phyloP scores from a whole-genome alignment of 2,888 invertebrate species.

The Achlya flavicornis region DNA sequence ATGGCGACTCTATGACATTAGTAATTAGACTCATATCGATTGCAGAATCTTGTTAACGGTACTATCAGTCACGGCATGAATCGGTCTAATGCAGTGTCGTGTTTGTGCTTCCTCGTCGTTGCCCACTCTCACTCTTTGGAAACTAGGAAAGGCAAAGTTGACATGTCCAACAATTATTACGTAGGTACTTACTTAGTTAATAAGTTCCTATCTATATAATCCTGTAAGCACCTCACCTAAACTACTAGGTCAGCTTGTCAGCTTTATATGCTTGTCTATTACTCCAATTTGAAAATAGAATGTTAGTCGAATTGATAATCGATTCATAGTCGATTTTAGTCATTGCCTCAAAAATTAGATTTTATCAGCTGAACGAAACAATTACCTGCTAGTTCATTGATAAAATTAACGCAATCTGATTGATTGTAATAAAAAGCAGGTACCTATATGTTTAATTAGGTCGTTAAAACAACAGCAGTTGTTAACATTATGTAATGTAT shows the following conservation, averaged over 20 bases:
- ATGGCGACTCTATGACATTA: slow-evolving; percentile 24
- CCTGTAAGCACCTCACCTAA: background rate
- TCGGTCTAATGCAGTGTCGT: slow-evolving; percentile 27
- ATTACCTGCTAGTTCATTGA: too few relatives aligned
- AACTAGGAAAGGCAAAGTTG: slow-evolving; percentile 12
- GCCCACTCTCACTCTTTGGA: slow-evolving; percentile 31
- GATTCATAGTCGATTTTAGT: too few relatives aligned
- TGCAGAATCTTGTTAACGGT: slow-evolving; percentile 31
- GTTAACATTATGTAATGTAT: slow-evolving; percentile 12
- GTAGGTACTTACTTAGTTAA: too few relatives aligned
- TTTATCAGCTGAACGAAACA: too few relatives aligned
- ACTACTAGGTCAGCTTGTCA: background rate
- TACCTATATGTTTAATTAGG: background rate
- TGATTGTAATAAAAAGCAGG: too few relatives aligned
- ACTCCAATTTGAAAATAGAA: too few relatives aligned
- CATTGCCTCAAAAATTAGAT: too few relatives aligned
- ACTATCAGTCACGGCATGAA: slow-evolving; percentile 35
- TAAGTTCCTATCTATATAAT: background rate
- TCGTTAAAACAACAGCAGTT: background rate
- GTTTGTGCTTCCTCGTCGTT: slow-evolving; percentile 34
- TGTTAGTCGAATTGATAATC: too few relatives aligned
- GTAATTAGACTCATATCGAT: slow-evolving; percentile 28
- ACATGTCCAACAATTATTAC: slow-evolving; percentile 13
- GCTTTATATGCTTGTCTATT: too few relatives aligned
- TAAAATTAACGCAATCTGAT: too few relatives aligned